These are phyloP conservation scores for Pomacea maculata DNA, from an alignment of 1,140 invertebrate genomes.

Conservation along the genomic window DNA sequence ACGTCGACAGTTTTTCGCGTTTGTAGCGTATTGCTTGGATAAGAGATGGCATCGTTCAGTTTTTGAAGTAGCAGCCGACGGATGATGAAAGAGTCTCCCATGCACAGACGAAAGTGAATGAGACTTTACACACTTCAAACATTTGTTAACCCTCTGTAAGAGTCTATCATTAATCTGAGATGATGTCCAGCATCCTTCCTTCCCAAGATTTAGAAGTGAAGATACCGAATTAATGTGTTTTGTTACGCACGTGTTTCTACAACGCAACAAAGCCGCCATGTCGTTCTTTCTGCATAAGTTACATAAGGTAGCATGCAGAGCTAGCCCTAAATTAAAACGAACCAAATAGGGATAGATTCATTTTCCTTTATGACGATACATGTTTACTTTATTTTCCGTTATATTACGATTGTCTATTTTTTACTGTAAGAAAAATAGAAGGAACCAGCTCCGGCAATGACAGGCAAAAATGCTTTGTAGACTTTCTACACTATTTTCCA, in stretches of 20 bases:
- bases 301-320: conserved; percentile 13
- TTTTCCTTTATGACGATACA: background rate
- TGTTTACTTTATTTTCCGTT: background rate
- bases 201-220: background rate
- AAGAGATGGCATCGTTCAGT: background rate
- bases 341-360: conserved; percentile 4
- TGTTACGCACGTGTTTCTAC: conserved; percentile 10
- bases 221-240: conserved; percentile 9
- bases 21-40: background rate
- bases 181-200: background rate
- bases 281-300: conserved; percentile 3
- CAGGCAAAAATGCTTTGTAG: too few relatives aligned
- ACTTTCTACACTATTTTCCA: too few relatives aligned
- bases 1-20: background rate
- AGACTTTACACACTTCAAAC: background rate
- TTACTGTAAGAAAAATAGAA: background rate
- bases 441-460: background rate
- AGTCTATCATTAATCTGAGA: background rate
- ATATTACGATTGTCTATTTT: too few relatives aligned
- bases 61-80: conserved; percentile 7
- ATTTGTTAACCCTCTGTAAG: background rate
- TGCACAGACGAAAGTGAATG: background rate
- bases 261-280: conserved; percentile 22
- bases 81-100: conserved; percentile 6
- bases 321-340: background rate